These are phyloP conservation scores for Okapia johnstoni DNA, from an alignment of 2,113 vertebrate genomes.

Conservation along the genomic window DNA sequence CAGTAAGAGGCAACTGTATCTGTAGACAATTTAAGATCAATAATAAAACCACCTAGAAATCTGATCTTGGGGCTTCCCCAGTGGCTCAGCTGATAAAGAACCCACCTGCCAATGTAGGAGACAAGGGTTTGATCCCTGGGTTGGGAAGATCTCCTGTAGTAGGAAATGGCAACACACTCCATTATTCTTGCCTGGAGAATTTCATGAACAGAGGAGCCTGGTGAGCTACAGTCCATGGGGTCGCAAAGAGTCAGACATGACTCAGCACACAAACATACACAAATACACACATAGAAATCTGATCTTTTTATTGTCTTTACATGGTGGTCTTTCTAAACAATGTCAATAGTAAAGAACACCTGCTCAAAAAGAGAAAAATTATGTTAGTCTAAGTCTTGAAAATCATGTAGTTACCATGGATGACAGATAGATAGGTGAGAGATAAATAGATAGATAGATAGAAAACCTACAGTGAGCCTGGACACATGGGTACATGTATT, in stretches of 20 bases:
- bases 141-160: neutral
- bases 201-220: neutral
- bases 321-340: neutral
- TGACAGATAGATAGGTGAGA: neutral
- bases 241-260: neutral
- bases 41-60: neutral
- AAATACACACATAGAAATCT: neutral
- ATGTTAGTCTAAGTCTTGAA: neutral
- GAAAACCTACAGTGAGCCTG: too few species aligned
- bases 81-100: neutral
- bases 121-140: neutral
- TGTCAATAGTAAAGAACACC: neutral
- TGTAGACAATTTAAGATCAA: neutral
- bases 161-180: neutral
- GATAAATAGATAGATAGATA: neutral
- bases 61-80: neutral
- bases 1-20: neutral
- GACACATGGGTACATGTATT: neutral
- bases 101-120: neutral
- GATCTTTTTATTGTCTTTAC: neutral
- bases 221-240: neutral
- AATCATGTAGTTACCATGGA: neutral
- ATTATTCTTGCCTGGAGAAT: neutral
- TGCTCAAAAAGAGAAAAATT: neutral
- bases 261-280: neutral